A percentile compares a stretch with the other conserved stretches of the same genome.
Evolutionary conservation across 1,140 invertebrate genomes (phyloP).

Genomic region (Pseudobourletiella spinata): DNA sequence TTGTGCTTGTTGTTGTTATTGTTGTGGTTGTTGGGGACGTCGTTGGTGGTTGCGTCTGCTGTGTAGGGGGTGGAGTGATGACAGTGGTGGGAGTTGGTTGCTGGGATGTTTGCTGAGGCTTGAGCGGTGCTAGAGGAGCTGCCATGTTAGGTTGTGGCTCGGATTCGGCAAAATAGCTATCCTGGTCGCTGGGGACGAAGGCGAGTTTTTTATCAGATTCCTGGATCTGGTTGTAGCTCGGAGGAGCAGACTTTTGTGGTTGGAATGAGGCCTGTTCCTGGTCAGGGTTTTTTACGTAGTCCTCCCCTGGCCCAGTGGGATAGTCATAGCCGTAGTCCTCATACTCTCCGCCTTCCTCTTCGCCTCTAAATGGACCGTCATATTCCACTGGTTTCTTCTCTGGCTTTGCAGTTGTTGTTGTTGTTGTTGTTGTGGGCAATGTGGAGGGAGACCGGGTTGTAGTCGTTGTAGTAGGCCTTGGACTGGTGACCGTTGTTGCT

Average conservation of each 20-base stretch:
- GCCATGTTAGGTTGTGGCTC: not conserved
- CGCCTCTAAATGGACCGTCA: not conserved
- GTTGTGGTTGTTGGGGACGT: not conserved
- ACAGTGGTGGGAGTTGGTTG: too few relatives aligned
- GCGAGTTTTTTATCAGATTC: too few relatives aligned
- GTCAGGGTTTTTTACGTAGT: not conserved
- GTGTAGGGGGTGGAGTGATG: not conserved
- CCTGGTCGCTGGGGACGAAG: not conserved
- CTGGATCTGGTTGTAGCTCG: not conserved
- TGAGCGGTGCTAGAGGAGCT: not conserved
- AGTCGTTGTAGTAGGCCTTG: not conserved
- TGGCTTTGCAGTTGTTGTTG: not conserved
- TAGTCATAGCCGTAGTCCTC: conserved; percentile 1
- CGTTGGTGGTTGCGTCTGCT: not conserved
- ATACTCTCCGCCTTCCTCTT: not conserved
- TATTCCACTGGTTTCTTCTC: too few relatives aligned
- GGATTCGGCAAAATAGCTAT: not conserved
- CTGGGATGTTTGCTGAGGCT: not conserved
- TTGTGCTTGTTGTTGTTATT: not conserved
- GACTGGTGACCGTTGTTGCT: not conserved
- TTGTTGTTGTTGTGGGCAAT: not conserved
- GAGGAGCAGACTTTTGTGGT: not conserved
- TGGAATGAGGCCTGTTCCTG: not conserved
- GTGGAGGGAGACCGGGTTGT: not conserved
- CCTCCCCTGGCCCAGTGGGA: not conserved